A percentile compares a stretch with the other conserved stretches of the same genome.
Conservation (phyloP, 2,888 invertebrate genomes). For the Pocota personata region DNA sequence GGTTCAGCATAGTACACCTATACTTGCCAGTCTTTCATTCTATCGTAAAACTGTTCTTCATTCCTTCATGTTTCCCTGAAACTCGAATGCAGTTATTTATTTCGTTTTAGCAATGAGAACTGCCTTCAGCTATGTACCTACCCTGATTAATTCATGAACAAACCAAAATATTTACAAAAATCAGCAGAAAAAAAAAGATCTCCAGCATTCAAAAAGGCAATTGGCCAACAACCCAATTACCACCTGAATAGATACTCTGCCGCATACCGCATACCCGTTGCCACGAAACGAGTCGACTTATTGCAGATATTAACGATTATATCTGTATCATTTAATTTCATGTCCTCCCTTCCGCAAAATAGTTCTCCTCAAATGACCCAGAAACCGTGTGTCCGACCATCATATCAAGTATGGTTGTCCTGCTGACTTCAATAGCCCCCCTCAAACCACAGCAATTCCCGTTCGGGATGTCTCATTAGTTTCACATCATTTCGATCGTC, state of each 20-base stretch:
- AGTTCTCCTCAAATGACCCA: constrained; percentile 61
- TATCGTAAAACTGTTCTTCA: no score
- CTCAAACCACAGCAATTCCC: constrained; percentile 28
- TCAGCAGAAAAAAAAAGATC: not conserved
- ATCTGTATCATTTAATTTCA: constrained; percentile 57
- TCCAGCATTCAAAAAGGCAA: not conserved
- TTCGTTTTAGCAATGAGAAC: no score
- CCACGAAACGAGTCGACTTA: constrained; percentile 34
- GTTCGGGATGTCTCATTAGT: constrained; percentile 66
- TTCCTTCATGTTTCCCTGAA: no score
- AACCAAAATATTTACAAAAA: not conserved
- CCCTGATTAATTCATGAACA: not conserved
- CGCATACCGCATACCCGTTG: constrained; percentile 43
- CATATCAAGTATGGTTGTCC: constrained; percentile 21
- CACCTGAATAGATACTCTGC: constrained; percentile 40
- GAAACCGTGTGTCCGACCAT: constrained; percentile 43
- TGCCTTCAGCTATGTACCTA: no score
- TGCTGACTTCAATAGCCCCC: not conserved
- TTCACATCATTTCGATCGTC: constrained; percentile 66
- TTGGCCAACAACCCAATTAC: constrained; percentile 43
- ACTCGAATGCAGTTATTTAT: no score
- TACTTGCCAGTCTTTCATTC: no score
- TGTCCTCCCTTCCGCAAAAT: constrained; percentile 65
- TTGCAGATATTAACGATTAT: constrained; percentile 67
- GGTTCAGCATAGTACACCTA: no score